Evolutionary conservation across 2,113 vertebrate genomes (phyloP).

Genomic region (Psittacus erithacus): DNA sequence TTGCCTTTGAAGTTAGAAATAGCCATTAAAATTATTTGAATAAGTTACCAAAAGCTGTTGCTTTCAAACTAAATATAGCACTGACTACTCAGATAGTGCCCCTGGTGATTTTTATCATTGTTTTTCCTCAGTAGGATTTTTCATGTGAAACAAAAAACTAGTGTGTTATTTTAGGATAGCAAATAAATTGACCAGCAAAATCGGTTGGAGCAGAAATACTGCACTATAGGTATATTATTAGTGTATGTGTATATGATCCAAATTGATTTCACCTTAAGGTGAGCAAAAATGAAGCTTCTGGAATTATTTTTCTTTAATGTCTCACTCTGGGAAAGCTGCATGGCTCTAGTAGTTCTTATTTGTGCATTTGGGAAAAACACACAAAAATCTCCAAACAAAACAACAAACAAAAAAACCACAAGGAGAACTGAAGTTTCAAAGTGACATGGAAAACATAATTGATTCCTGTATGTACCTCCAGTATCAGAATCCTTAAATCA

Average conservation of each 20-base stretch:
- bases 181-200: not conserved
- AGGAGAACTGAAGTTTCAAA: not conserved
- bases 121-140: not conserved
- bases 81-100: too few relatives aligned
- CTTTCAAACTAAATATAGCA: not conserved
- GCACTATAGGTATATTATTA: not conserved
- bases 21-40: not conserved
- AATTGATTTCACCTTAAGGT: not conserved
- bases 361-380: not conserved
- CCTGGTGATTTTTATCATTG: not conserved
- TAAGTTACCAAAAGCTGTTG: not conserved
- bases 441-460: not conserved
- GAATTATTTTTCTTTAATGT: not conserved
- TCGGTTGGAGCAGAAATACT: not conserved
- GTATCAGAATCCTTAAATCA: not conserved
- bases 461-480: not conserved
- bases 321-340: not conserved
- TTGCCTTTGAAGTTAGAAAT: not conserved
- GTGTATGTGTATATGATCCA: not conserved
- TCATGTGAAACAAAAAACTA: not conserved
- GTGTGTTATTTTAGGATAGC: not conserved
- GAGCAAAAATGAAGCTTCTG: not conserved
- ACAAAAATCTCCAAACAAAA: not conserved
- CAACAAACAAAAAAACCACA: not conserved
- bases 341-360: not conserved